Evolutionary conservation across 2,888 invertebrate genomes (phyloP).

Genomic region (Hymenopus coronatus): DNA sequence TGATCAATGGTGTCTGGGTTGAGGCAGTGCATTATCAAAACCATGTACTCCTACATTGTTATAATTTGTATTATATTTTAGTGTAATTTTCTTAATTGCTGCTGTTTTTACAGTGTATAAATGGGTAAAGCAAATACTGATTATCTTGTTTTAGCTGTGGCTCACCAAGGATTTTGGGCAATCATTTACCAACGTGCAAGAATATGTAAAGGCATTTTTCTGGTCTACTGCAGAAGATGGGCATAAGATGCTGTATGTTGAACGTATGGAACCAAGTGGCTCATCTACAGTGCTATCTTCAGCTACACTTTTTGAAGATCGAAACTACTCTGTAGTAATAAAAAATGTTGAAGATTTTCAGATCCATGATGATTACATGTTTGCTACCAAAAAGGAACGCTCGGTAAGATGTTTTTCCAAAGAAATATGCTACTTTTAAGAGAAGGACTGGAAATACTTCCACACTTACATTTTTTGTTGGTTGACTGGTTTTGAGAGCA

Average conservation of each 20-base stretch:
- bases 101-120: not conserved
- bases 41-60: no score
- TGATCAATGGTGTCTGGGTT: no score
- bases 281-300: constrained; percentile 53
- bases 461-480: no score
- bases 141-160: constrained; percentile 61
- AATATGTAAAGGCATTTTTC: constrained; percentile 73
- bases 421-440: no score
- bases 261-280: constrained; percentile 63
- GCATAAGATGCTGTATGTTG: constrained; percentile 58
- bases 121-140: not conserved
- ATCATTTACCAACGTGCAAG: constrained; percentile 66
- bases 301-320: constrained; percentile 39
- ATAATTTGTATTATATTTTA: no score
- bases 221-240: constrained; percentile 52
- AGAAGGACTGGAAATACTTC: no score
- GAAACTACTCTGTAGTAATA: constrained; percentile 52
- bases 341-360: constrained; percentile 77
- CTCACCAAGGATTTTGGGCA: constrained; percentile 72
- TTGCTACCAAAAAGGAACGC: constrained; percentile 67
- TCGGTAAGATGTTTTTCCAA: constrained; percentile 48
- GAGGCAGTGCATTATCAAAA: no score
- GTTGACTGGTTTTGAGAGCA: no score
- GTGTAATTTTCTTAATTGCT: no score
- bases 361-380: constrained; percentile 79